These are phyloP conservation scores for Eulemur rubriventer DNA, from an alignment of 2,797 vertebrate species.

Conservation along the genomic window DNA sequence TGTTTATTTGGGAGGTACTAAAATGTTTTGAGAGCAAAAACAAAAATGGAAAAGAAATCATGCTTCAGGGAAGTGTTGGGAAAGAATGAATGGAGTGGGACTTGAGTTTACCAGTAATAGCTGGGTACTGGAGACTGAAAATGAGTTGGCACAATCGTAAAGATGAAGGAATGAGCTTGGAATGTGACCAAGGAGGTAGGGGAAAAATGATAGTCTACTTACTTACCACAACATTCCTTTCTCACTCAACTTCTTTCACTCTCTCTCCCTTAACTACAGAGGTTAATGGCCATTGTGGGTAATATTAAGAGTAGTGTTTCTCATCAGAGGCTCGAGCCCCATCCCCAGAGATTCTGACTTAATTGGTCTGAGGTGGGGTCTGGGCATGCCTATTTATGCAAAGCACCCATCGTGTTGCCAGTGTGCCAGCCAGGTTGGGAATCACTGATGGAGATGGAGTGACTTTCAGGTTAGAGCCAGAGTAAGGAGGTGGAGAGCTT, in stretches of 20 bases:
- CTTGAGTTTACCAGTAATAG: neutral
- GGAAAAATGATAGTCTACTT: neutral
- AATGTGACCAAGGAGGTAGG: neutral
- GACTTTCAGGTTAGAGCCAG: neutral
- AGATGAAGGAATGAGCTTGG: neutral
- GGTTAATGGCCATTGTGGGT: neutral
- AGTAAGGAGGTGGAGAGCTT: neutral
- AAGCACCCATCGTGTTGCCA: neutral
- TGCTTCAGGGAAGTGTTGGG: neutral
- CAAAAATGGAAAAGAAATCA: neutral
- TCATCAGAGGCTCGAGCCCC: neutral
- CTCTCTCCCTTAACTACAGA: neutral
- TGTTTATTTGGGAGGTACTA: neutral
- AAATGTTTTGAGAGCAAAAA: neutral
- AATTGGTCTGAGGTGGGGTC: neutral
- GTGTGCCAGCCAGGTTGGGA: neutral
- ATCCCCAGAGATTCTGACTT: neutral
- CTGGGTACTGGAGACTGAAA: neutral
- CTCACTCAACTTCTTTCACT: neutral
- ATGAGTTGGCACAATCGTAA: neutral
- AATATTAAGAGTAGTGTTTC: neutral
- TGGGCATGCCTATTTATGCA: neutral
- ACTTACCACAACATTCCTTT: neutral
- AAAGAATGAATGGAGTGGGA: neutral
- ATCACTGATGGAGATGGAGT: neutral